Evolutionary conservation across 2,113 vertebrate species (phyloP).

Genomic region (Salvelinus sp.): DNA sequence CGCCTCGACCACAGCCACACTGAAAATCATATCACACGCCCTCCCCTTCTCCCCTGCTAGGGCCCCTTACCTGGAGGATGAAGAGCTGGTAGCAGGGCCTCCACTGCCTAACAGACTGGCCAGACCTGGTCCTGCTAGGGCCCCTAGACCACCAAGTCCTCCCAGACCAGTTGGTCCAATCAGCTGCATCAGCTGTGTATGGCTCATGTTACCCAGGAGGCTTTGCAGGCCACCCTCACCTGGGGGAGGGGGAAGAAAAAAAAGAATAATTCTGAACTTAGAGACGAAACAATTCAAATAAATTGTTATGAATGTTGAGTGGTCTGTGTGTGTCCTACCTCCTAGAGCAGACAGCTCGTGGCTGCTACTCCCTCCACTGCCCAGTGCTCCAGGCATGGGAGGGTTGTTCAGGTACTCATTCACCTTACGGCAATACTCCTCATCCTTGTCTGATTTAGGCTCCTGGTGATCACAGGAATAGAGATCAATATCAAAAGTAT

Average conservation of each 20-base stretch:
- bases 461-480: slow-evolving; percentile 73
- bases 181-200: slow-evolving; percentile 99
- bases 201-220: slow-evolving; percentile 98
- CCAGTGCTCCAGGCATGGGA: slow-evolving; percentile 88
- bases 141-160: slow-evolving; percentile 91
- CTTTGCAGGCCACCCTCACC: slow-evolving; percentile 96
- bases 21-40: too few relatives aligned
- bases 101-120: slow-evolving; percentile 91
- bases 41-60: slow-evolving; percentile 69
- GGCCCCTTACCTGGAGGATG: slow-evolving; percentile 82
- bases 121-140: slow-evolving; percentile 89
- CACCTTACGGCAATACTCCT: slow-evolving; percentile 95
- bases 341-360: slow-evolving; percentile 91
- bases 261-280: not conserved
- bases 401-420: slow-evolving; percentile 97
- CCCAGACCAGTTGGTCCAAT: slow-evolving; percentile 96
- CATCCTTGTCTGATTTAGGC: slow-evolving; percentile 93
- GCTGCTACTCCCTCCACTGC: slow-evolving; percentile 81
- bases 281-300: too few relatives aligned
- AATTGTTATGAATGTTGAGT: too few relatives aligned
- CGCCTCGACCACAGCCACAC: too few relatives aligned
- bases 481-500: too few relatives aligned
- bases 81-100: slow-evolving; percentile 87
- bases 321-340: slow-evolving; percentile 66
- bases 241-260: slow-evolving; percentile 48